Evolutionary conservation across 2,888 invertebrate genomes (phyloP).

Genomic region (Pyralis farinalis): DNA sequence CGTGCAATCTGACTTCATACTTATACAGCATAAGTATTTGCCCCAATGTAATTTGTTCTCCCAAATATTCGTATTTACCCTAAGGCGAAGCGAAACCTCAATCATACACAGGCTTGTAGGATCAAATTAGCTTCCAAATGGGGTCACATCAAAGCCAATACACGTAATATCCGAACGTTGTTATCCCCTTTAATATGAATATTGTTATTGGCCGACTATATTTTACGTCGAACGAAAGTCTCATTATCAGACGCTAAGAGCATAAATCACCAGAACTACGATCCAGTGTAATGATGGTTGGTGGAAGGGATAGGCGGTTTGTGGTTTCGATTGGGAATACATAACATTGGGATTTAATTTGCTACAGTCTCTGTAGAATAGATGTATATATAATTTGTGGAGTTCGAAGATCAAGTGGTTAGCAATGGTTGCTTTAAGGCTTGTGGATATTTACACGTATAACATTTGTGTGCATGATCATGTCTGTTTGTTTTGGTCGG

Average conservation of each 20-base stretch:
- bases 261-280: constrained; percentile 38
- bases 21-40: no score
- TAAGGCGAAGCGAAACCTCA: background rate
- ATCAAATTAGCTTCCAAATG: constrained; percentile 2
- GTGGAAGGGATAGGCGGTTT: constrained; percentile 16
- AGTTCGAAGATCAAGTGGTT: no score
- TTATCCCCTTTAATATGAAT: constrained; percentile 18
- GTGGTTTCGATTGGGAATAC: background rate
- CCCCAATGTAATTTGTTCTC: no score
- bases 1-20: no score
- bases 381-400: no score
- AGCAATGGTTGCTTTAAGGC: no score
- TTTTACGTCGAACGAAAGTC: constrained; percentile 34
- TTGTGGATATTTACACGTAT: no score
- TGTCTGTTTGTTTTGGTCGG: no score
- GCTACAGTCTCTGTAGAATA: no score
- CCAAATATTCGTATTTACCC: no score
- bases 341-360: no score
- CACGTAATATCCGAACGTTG: constrained; percentile 1
- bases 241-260: constrained; percentile 38
- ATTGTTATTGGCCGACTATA: constrained; percentile 32
- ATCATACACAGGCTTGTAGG: constrained; percentile 4
- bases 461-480: no score
- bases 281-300: constrained; percentile 21
- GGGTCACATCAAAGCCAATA: constrained; percentile 3